Conservation (phyloP, 2,113 vertebrate species). For the Aplodontia rufa region DNA sequence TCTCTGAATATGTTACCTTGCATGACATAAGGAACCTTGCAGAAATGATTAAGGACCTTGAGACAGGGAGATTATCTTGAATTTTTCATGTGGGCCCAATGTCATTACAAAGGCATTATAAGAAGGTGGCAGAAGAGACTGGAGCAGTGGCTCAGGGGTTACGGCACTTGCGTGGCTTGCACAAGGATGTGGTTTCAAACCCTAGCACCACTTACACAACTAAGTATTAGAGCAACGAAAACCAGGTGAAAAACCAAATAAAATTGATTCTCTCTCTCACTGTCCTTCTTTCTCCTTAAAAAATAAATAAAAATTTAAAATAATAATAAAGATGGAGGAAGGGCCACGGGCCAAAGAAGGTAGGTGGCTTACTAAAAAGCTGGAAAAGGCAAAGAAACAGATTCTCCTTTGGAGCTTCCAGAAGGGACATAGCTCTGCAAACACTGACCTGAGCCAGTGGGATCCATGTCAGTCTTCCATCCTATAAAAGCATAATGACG, state of each 20-base stretch:
- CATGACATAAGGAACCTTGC: background rate
- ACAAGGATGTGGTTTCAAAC: too few relatives aligned
- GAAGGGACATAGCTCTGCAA: background rate
- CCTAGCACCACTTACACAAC: too few relatives aligned
- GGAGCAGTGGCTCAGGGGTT: too few relatives aligned
- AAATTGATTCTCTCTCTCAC: too few relatives aligned
- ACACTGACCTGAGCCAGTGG: background rate
- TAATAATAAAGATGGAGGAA: background rate
- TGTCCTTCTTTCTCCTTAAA: too few relatives aligned
- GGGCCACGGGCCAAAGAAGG: too few relatives aligned
- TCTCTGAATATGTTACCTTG: background rate
- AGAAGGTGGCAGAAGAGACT: background rate
- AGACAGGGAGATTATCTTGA: background rate
- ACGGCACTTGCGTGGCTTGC: too few relatives aligned
- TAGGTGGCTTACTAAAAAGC: background rate
- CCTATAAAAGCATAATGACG: background rate
- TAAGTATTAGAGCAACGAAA: too few relatives aligned
- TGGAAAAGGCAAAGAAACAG: background rate
- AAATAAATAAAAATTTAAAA: too few relatives aligned
- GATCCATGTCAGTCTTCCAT: background rate
- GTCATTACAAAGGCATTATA: background rate
- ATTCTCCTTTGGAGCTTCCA: background rate
- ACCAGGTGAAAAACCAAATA: too few relatives aligned
- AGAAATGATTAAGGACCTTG: background rate
- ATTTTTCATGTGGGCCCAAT: background rate